Evolutionary conservation across 2,113 vertebrate species (phyloP), one percentile per base, ranked within the genome.

Genomic region (Hippocampus abdominalis): DNA sequence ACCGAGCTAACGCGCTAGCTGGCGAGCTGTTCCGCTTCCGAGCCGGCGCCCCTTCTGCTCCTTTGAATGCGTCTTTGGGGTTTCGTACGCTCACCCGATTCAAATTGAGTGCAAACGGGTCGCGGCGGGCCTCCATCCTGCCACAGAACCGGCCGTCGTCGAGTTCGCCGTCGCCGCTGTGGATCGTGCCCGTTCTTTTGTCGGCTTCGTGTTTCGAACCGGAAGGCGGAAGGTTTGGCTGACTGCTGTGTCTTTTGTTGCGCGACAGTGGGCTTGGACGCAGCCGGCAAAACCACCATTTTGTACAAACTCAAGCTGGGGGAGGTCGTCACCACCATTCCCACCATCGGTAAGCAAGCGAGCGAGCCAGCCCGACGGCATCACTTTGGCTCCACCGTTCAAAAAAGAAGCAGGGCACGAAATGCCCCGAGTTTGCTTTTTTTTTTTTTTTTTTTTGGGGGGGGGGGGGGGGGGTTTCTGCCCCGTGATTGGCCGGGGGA

Each of bases 241-340:
- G 25, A 48, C 64, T 20, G 18, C 27, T 15, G 7, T 20, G 44
- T 53, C 32, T 5, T 64, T 27, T 57, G 61, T 18, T 56, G 0
- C 23, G 11, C 83, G 90, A 81, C 89, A 95, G 94, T 96, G 70
- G 95, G 95, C 79, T 89, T 97, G 90, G 95, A 97, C 63, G 95
- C 95, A 1, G 95, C 95, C 12, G 95, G 95, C 12, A 97, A 97
- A 90, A 97, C 95, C 48, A 97, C 95, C n/a, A 97, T 97, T 81
- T 92, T 97, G 27, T 97, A 97, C 91, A 96, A 97, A 82, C 91
- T 97, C 78, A 97, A 97, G 81, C 92, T 97, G 61, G 95, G 95
- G 21, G 95, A 97, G 85, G 94, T 96, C n/a, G 95, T 97, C 81
- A 97, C 95, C 83, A 96, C 95, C 71, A 97, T 96, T 86, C 95